Conservation (phyloP, 2,797 vertebrate species). For the Pseudopleuronectes americanus region DNA sequence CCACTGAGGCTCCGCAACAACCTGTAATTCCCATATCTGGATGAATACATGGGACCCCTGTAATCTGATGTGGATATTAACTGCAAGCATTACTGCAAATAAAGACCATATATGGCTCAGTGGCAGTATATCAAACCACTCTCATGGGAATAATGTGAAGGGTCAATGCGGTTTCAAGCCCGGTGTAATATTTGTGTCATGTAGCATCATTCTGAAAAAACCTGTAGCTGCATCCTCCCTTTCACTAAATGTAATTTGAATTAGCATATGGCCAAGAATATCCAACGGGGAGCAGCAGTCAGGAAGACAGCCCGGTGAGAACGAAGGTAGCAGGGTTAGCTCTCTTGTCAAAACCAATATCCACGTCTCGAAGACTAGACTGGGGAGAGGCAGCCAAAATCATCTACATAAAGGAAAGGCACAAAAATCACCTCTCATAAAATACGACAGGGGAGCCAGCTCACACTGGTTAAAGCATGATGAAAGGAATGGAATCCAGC, state of each 20-base stretch:
- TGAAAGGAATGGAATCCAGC: slow-evolving; percentile 82
- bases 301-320: slow-evolving; percentile 68
- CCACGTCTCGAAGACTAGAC: slow-evolving; percentile 73
- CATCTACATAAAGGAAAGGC: slow-evolving; percentile 80
- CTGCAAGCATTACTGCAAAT: slow-evolving; percentile 38
- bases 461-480: slow-evolving; percentile 79
- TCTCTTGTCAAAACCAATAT: slow-evolving; percentile 79
- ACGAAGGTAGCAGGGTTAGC: slow-evolving; percentile 72
- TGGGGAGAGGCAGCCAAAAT: slow-evolving; percentile 72
- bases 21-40: slow-evolving; percentile 50
- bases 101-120: slow-evolving; percentile 49
- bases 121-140: slow-evolving; percentile 51
- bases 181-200: slow-evolving; percentile 65
- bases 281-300: slow-evolving; percentile 51
- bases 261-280: slow-evolving; percentile 74
- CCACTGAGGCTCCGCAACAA: slow-evolving; percentile 31
- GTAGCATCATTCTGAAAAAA: slow-evolving; percentile 65
- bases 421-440: slow-evolving; percentile 79
- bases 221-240: slow-evolving; percentile 62
- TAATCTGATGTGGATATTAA: slow-evolving; percentile 59
- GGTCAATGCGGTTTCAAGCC: slow-evolving; percentile 63
- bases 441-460: slow-evolving; percentile 76
- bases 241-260: slow-evolving; percentile 64
- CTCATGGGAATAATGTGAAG: slow-evolving; percentile 45
- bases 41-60: slow-evolving; percentile 40